A percentile compares a stretch with the other conserved stretches of the same genome.
These are phyloP conservation scores for Cephus runcator DNA, from an alignment of 2,888 invertebrate genomes.

Conservation along the genomic window DNA sequence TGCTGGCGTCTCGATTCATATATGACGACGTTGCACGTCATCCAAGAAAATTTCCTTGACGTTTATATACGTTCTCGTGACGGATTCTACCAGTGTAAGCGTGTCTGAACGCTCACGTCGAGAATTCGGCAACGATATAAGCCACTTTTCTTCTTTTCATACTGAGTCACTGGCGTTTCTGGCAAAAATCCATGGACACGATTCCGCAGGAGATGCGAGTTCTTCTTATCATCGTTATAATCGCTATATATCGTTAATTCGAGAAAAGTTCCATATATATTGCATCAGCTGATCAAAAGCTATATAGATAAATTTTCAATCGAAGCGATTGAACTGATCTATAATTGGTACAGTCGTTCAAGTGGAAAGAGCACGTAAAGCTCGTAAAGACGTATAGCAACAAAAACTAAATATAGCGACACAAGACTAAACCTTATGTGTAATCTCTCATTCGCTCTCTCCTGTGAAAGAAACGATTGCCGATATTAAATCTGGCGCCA, in stretches of 20 bases:
- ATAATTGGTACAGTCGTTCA: background rate
- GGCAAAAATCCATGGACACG: constrained; percentile 29
- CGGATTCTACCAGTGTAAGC: background rate
- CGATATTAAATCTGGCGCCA: background rate
- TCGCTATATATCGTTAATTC: background rate
- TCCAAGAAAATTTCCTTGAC: background rate
- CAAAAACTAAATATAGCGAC: background rate
- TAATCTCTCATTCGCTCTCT: background rate
- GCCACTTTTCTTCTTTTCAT: background rate
- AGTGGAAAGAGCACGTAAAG: background rate
- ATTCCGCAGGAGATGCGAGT: background rate
- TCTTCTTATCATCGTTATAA: background rate
- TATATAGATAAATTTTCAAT: background rate
- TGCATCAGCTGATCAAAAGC: background rate
- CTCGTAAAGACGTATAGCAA: background rate
- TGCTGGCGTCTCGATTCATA: constrained; percentile 2
- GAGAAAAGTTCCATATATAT: background rate
- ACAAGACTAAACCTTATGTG: background rate
- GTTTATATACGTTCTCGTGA: constrained; percentile 23
- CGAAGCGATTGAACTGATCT: background rate
- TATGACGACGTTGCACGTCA: constrained; percentile 1
- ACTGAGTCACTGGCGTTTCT: constrained; percentile 19
- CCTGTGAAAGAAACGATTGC: background rate
- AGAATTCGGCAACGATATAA: background rate
- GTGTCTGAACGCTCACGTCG: background rate